These are phyloP conservation scores for Heteropelma amictum DNA, from an alignment of 2,888 invertebrate species.

Conservation along the genomic window DNA sequence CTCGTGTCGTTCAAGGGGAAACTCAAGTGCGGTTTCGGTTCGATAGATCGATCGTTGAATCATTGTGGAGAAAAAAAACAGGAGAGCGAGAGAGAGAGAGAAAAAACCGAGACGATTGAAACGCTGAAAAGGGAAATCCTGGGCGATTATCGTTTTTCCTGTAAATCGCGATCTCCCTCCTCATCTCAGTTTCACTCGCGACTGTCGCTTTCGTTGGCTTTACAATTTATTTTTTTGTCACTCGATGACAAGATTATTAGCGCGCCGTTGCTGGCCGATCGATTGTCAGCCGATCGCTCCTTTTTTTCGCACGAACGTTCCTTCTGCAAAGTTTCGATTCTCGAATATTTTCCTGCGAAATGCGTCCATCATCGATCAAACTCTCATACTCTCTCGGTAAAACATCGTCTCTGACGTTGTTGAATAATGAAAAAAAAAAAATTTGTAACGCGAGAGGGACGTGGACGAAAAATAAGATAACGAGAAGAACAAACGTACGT, in stretches of 20 bases:
- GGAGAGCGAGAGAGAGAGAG: background rate
- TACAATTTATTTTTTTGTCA: background rate
- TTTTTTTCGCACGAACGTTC: too few species aligned
- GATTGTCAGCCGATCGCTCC: too few species aligned
- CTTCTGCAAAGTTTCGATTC: too few species aligned
- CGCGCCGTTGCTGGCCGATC: too few species aligned
- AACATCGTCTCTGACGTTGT: slow-evolving; percentile 47
- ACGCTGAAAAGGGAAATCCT: slow-evolving; percentile 54
- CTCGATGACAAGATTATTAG: background rate
- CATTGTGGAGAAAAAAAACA: slow-evolving; percentile 12
- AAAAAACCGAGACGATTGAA: slow-evolving; percentile 5
- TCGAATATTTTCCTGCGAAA: too few species aligned
- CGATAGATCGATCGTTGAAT: slow-evolving; percentile 49
- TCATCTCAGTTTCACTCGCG: slow-evolving; percentile 1
- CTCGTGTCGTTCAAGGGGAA: slow-evolving; percentile 42
- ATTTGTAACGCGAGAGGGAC: too few species aligned
- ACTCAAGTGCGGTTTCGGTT: slow-evolving; percentile 49
- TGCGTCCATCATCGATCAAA: too few species aligned
- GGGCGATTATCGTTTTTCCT: slow-evolving; percentile 39
- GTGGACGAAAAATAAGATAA: slow-evolving; percentile 52
- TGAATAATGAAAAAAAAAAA: slow-evolving; percentile 26
- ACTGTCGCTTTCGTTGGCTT: slow-evolving; percentile 8
- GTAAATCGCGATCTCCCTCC: slow-evolving; percentile 26
- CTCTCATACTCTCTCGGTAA: too few species aligned
- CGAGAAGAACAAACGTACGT: slow-evolving; percentile 51